Conservation (phyloP, 2,113 vertebrate species). For the Dicrurus megarhynchus region DNA sequence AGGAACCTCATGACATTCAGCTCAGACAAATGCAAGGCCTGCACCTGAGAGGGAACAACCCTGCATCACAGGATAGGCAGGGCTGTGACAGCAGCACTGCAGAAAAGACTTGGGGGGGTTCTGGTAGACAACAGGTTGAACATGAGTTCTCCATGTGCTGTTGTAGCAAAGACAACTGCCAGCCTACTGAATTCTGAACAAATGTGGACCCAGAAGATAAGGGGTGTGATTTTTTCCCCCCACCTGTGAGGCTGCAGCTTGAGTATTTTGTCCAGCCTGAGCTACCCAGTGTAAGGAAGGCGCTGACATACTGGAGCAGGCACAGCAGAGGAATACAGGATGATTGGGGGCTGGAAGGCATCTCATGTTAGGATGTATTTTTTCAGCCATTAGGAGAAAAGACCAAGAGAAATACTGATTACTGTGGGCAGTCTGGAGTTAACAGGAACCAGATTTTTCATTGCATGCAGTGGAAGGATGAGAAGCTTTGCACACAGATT, state of each 20-base stretch:
- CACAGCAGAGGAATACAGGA: neutral
- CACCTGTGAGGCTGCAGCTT: neutral
- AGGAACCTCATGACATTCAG: neutral
- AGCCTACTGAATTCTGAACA: neutral
- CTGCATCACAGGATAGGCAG: neutral
- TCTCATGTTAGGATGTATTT: neutral
- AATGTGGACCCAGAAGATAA: neutral
- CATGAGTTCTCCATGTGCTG: rapidly evolving
- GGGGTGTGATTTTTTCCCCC: neutral
- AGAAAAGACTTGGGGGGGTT: rapidly evolving
- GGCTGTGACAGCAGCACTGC: neutral
- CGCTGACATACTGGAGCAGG: neutral
- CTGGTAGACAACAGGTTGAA: neutral
- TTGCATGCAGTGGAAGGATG: neutral
- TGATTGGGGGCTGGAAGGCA: neutral
- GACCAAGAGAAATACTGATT: neutral
- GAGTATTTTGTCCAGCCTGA: neutral
- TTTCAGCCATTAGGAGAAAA: neutral
- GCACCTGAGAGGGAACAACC: neutral
- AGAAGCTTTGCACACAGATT: neutral
- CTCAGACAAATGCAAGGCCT: neutral
- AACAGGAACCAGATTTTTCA: neutral
- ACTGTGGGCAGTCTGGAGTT: neutral
- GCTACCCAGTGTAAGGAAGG: neutral
- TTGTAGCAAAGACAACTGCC: neutral